These are phyloP conservation scores for Barbus barbus DNA, from an alignment of 2,113 vertebrate genomes.

Conservation along the genomic window DNA sequence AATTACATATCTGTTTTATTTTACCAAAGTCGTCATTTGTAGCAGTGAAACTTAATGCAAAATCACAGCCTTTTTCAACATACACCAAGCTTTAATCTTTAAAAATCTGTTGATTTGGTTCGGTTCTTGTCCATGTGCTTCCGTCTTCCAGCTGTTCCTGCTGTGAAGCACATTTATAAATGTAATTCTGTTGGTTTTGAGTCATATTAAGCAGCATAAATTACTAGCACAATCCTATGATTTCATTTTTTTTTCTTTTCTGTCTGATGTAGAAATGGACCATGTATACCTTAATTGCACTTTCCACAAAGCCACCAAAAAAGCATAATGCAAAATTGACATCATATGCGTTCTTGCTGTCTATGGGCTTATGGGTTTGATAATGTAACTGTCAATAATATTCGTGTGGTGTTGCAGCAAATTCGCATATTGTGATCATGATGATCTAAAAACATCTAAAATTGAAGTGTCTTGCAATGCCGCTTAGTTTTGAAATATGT, in stretches of 20 bases:
- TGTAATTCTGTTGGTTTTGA: conserved; percentile 11
- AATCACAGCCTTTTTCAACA: conserved; percentile 24
- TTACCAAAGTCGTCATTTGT: conserved; percentile 51
- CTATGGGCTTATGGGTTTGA: background rate
- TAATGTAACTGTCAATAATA: background rate
- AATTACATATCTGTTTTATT: background rate
- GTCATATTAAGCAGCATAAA: background rate
- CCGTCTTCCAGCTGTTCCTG: background rate
- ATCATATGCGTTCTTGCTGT: background rate
- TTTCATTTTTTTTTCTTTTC: background rate
- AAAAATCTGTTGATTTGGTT: background rate
- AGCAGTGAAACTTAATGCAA: conserved; percentile 40
- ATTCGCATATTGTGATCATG: background rate
- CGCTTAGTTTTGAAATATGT: background rate
- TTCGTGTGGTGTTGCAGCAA: background rate
- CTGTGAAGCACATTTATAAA: background rate
- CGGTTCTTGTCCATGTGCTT: conserved; percentile 19
- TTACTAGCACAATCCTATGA: background rate
- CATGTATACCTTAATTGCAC: background rate
- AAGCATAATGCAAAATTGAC: background rate
- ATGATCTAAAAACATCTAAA: background rate
- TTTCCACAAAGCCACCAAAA: conserved; percentile 5
- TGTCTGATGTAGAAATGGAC: background rate
- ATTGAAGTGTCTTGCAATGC: background rate
- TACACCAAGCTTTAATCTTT: conserved; percentile 28